These are phyloP conservation scores for Lasioglossum vierecki DNA, from an alignment of 2,888 invertebrate species.

Conservation along the genomic window DNA sequence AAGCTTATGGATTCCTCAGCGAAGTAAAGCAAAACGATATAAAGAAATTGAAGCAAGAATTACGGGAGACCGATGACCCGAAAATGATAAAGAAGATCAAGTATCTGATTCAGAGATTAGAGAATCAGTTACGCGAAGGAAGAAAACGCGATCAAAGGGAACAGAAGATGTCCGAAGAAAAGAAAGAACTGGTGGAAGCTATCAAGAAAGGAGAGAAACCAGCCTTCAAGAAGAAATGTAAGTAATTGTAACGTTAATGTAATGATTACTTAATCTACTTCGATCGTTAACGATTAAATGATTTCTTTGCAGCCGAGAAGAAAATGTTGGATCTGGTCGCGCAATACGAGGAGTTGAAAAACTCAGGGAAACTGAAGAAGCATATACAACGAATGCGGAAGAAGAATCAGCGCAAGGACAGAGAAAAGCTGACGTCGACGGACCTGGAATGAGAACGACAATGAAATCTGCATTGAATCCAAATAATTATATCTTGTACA, in stretches of 20 bases:
- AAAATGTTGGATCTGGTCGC: conserved; percentile 90
- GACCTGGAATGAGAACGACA: conserved; percentile 37
- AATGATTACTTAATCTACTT: not conserved
- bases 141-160: conserved; percentile 86
- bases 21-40: conserved; percentile 90
- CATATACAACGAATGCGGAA: conserved; percentile 93
- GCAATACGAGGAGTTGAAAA: conserved; percentile 92
- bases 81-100: conserved; percentile 88
- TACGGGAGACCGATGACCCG: conserved; percentile 87
- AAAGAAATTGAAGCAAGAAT: conserved; percentile 86
- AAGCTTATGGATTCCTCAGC: conserved; percentile 91
- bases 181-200: conserved; percentile 86
- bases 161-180: conserved; percentile 85
- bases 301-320: conserved; percentile 88
- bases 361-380: conserved; percentile 90
- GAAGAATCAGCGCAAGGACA: conserved; percentile 86
- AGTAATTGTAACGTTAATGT: conserved; percentile 71
- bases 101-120: conserved; percentile 89
- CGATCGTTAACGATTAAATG: not conserved
- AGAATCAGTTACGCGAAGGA: conserved; percentile 91
- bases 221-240: conserved; percentile 90
- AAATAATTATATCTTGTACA: conserved; percentile 49
- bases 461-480: conserved; percentile 30
- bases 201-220: conserved; percentile 90
- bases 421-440: conserved; percentile 66